Evolutionary conservation across 1,140 invertebrate species (phyloP).

Genomic region (Chionoecetes opilio): DNA sequence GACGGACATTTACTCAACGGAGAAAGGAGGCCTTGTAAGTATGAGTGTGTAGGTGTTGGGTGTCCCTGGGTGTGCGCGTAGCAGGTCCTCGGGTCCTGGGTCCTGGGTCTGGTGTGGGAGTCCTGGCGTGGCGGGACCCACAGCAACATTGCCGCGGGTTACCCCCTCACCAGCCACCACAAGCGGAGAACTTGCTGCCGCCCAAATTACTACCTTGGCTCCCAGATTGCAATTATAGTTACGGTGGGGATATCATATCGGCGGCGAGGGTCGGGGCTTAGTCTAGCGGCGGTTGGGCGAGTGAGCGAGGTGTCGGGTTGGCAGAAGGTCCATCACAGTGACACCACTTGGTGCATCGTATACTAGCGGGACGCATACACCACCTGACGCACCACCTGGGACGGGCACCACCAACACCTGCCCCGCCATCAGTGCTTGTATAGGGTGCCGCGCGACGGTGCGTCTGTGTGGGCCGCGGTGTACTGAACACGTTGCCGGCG

Average conservation of each 20-base stretch:
- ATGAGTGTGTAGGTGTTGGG: conserved; percentile 59
- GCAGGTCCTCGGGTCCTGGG: background rate
- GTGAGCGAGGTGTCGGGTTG: conserved; percentile 59
- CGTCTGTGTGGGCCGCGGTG: conserved; percentile 49
- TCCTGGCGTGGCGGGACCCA: conserved; percentile 54
- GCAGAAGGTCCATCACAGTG: conserved; percentile 71
- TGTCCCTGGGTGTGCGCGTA: conserved; percentile 47
- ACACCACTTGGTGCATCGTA: conserved; percentile 51
- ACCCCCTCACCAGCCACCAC: conserved; percentile 71
- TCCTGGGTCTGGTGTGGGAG: conserved; percentile 46
- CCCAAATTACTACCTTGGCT: conserved; percentile 80
- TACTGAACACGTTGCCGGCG: conserved; percentile 61
- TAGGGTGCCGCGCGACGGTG: conserved; percentile 36
- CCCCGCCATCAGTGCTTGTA: conserved; percentile 14
- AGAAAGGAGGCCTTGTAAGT: conserved; percentile 80
- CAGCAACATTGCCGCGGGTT: conserved; percentile 64
- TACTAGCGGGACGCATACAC: conserved; percentile 34
- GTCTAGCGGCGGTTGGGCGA: conserved; percentile 71
- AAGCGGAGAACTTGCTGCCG: conserved; percentile 79
- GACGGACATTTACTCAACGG: conserved; percentile 78
- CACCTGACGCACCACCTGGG: conserved; percentile 56
- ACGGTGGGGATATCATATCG: conserved; percentile 79
- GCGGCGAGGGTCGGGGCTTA: conserved; percentile 74
- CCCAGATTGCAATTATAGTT: conserved; percentile 80
- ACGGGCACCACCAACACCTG: conserved; percentile 49